Evolutionary conservation across 2,797 vertebrate species (phyloP), one percentile per base, ranked within the genome.

Genomic region (Morelia viridis): DNA sequence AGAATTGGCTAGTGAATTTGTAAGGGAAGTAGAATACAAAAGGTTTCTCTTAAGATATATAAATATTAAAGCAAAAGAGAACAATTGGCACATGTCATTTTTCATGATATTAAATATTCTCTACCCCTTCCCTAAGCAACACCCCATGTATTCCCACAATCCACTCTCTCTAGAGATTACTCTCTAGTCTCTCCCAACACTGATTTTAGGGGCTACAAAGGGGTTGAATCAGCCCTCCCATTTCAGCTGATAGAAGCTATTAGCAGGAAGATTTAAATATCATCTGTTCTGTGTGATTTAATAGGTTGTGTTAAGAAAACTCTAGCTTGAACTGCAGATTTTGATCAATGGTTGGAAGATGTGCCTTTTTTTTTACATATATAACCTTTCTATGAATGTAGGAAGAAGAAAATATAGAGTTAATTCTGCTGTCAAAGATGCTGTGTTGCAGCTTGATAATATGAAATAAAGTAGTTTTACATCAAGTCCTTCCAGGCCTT

Each of bases 311-410:
- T 94, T 96, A 93, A 93, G 90, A 91, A 94, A 89, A 91, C 94
- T 94, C 90, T 94, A 91, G 91, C 95, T 96, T 96, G 92, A 85
- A 93, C 95, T 97, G 95, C 95, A 93, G 94, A 93, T 89, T 96
- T 96, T 95, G 96, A 94, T 97, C 94, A 96, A 87, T 94, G 92
- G 96, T 60, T 96, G 95, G 94, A 98, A 95, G 93, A 97, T 96
- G 97, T 98, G 97, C 97, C 97, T 98, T 98, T 95, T 53, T 46
- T 96, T 95, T 93, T 95, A 96, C 96, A 92, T 94, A 93, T 95
- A 24, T 65, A 89, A 94, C 93, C 87, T 95, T 94, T 96, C 95
- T 93, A 95, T 31, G 97, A 97, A 97, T 98, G 97, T 97, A 96
- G 95, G 87, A 93, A 92, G 96, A 96, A 95, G 24, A 80, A 94